Evolutionary conservation across 2,888 invertebrate species (phyloP), one percentile per base, ranked within the genome.

Genomic region (Cataglyphis albicans): DNA sequence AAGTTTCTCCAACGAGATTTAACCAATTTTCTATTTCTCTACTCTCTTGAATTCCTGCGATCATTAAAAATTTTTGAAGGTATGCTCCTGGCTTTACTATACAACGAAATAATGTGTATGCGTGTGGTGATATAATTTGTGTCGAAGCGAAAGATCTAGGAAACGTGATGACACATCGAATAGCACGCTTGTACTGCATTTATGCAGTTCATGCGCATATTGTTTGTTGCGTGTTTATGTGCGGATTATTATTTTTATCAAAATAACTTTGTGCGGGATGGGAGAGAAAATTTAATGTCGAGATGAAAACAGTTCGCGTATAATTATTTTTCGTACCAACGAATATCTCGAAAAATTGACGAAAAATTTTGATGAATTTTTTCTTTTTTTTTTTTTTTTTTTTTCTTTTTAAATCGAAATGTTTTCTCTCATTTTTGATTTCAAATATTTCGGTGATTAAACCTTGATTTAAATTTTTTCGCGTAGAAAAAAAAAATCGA

Each of bases 111-210:
- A 29, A 5, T 38, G 4, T 25, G 9, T 65, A n/a, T 65, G 38
- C 2, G 48, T 4, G 10, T 7, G 15, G 6, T 12, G 5, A 12
- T 57, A 15, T 21, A 12, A 55, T 25, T 55, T 3, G 44, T 59
- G 21, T 57, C 18, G 25, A 78, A 70, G 65, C 32, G 35, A 35
- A 21, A 44, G 21, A 59, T 7, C n/a, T 52, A 48, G 57, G 32
- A 75, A 75, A 65, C 35, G 29, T 57, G 68, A 78, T 32, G 57
- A 70, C n/a, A 78, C 78, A 70, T 78, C 41, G 70, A 68, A 59
- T 38, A 55, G 55, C 29, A n/a, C 67, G 67, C 75, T 76, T 12
- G 65, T 55, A 76, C 76, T 57, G 76, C 76, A 21, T 78, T 78
- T 70, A 41, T 70, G 57, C 78, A 41, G 78, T n/a, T 70, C 57